Evolutionary conservation across 2,888 invertebrate species (phyloP).

Genomic region (Platerodrilus igneus): DNA sequence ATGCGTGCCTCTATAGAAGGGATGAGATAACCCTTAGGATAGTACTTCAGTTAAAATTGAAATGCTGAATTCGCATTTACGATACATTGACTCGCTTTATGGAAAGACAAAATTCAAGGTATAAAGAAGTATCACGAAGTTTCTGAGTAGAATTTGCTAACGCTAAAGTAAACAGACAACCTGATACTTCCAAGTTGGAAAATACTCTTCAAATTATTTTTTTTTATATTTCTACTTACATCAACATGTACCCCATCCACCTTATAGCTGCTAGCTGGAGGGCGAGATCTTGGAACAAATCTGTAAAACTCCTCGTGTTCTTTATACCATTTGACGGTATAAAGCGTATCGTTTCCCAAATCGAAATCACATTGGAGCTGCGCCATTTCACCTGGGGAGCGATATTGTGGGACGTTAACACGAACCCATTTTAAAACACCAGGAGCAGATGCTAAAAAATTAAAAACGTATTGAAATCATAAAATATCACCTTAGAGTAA

Average conservation of each 20-base stretch:
- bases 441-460: constrained; percentile 17
- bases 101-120: constrained; percentile 25
- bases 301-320: constrained; percentile 82
- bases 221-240: constrained; percentile 56
- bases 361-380: constrained; percentile 46
- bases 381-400: constrained; percentile 45
- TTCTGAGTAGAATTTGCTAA: constrained; percentile 19
- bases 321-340: constrained; percentile 81
- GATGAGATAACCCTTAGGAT: constrained; percentile 23
- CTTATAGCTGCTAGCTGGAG: constrained; percentile 66
- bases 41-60: constrained; percentile 23
- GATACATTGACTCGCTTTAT: constrained; percentile 25
- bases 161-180: constrained; percentile 20
- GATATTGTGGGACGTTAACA: constrained; percentile 47
- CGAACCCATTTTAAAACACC: constrained; percentile 44
- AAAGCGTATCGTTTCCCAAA: constrained; percentile 57
- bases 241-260: constrained; percentile 66
- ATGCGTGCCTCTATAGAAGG: constrained; percentile 16
- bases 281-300: constrained; percentile 67
- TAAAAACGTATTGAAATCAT: too few species aligned
- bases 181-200: constrained; percentile 13
- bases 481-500: too few species aligned
- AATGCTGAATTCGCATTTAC: constrained; percentile 21
- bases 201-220: background rate
- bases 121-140: constrained; percentile 23